Percentiles rank a stretch among this genome's conserved stretches.
Conservation (phyloP, 2,797 vertebrate genomes). For the Tenualosa thibaudeaui region DNA sequence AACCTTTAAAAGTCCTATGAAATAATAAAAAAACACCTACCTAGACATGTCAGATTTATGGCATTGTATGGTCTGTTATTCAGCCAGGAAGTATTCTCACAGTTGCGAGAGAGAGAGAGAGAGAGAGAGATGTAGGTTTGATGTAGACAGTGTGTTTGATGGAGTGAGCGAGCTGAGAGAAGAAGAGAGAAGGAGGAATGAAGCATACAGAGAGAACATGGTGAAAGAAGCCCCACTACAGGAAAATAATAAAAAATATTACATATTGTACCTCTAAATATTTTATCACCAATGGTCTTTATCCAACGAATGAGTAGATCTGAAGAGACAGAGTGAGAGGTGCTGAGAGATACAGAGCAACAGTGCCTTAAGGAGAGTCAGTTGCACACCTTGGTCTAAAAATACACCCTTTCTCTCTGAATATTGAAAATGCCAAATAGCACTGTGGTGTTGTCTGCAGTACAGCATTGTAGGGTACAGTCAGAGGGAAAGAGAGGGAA, state of each 20-base stretch:
- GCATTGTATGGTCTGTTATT: background rate
- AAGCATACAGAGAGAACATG: background rate
- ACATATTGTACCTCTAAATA: too few species aligned
- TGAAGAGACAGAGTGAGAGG: background rate
- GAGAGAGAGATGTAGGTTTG: background rate
- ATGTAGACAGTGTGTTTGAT: background rate
- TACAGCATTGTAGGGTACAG: background rate
- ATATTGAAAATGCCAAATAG: background rate
- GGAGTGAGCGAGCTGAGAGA: background rate
- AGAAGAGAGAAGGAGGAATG: background rate
- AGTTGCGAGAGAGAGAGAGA: constrained; percentile 24
- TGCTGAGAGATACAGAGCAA: background rate
- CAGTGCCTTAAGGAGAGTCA: background rate
- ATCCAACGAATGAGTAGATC: too few species aligned
- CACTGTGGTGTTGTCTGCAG: background rate
- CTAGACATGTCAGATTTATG: too few species aligned
- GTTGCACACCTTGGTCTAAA: background rate
- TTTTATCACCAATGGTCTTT: too few species aligned
- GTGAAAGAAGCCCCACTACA: background rate
- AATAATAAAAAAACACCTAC: too few species aligned
- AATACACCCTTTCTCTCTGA: background rate
- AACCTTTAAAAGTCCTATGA: too few species aligned
- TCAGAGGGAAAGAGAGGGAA: background rate
- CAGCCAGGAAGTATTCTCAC: background rate
- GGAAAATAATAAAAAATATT: too few species aligned